These are phyloP conservation scores for Pseudococcus longispinus DNA, from an alignment of 2,888 invertebrate genomes.

Conservation along the genomic window DNA sequence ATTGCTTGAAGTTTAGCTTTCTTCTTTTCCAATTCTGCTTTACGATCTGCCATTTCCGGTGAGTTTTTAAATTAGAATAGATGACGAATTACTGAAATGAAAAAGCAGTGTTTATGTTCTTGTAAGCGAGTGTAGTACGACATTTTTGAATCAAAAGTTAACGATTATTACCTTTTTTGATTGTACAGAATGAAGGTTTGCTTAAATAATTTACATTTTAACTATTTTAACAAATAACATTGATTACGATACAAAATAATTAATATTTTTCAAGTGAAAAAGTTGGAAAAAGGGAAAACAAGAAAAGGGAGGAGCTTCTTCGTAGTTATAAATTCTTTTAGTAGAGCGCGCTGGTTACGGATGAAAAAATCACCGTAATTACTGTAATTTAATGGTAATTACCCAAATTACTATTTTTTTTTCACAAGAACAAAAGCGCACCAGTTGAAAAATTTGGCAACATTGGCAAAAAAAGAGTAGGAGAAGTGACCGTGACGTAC, in stretches of 20 bases:
- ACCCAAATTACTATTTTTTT: too few species aligned
- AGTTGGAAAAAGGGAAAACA: not conserved
- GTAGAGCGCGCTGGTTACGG: not conserved
- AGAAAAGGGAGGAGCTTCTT: not conserved
- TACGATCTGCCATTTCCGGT: slow-evolving; percentile 78
- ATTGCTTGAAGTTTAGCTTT: slow-evolving; percentile 89
- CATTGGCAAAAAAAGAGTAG: too few species aligned
- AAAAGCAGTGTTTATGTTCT: not conserved
- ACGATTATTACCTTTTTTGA: not conserved
- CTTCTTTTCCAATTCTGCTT: slow-evolving; percentile 91
- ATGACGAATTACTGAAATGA: not conserved
- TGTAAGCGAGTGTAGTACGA: too few species aligned
- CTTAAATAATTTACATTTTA: not conserved
- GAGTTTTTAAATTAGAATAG: not conserved
- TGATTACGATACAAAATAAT: not conserved
- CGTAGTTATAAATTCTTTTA: not conserved
- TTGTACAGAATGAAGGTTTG: not conserved
- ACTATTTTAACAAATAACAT: too few species aligned
- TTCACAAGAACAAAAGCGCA: too few species aligned
- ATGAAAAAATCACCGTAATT: not conserved
- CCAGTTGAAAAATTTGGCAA: too few species aligned
- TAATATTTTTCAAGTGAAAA: not conserved
- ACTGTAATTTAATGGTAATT: not conserved
- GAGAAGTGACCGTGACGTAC: too few species aligned
- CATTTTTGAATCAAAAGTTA: too few species aligned